These are phyloP conservation scores for Clitarchus hookeri DNA, from an alignment of 2,888 invertebrate species.

Conservation along the genomic window DNA sequence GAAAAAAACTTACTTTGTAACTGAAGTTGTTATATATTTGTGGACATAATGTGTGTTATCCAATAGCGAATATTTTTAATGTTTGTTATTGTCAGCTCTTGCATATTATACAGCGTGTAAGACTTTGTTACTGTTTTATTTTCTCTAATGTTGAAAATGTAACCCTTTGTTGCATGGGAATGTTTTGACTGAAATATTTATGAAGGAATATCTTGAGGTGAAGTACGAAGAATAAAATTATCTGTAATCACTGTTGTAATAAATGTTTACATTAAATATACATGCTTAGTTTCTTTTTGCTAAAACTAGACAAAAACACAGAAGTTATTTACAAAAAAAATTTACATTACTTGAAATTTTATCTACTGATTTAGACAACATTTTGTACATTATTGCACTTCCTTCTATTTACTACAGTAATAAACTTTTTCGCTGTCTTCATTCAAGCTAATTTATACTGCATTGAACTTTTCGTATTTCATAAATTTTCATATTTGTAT, in stretches of 20 bases:
- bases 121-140: neutral
- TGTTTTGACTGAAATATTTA: neutral
- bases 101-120: neutral
- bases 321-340: too few species aligned
- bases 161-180: neutral
- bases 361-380: too few species aligned
- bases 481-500: too few species aligned
- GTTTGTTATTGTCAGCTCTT: neutral
- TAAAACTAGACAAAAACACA: too few species aligned
- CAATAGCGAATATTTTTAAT: neutral
- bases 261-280: neutral
- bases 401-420: too few species aligned
- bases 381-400: too few species aligned
- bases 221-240: neutral
- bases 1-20: neutral
- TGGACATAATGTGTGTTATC: neutral
- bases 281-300: neutral
- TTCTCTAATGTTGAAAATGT: neutral
- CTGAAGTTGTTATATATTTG: neutral
- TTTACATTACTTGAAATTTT: too few species aligned
- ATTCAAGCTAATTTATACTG: too few species aligned
- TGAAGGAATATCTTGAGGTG: neutral
- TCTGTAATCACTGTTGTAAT: neutral
- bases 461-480: too few species aligned
- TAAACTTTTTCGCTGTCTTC: too few species aligned